Conservation (phyloP, 2,888 invertebrate species). For the Hypselothyrea guttata region DNA sequence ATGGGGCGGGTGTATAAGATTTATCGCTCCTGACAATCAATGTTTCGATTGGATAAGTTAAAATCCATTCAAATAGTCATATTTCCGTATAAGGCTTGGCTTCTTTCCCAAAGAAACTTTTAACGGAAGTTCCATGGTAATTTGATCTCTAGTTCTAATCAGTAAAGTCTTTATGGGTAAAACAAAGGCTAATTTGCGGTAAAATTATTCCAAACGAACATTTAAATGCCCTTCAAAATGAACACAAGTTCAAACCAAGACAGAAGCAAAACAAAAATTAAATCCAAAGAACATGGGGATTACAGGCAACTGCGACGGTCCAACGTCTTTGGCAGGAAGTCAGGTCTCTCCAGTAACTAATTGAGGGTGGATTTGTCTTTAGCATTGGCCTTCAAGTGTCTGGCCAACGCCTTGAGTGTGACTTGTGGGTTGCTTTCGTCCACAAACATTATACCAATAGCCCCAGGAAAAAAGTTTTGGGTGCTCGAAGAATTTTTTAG, state of each 20-base stretch:
- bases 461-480: conserved; percentile 39
- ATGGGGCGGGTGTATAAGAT: conserved; percentile 43
- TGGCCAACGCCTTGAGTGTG: conserved; percentile 75
- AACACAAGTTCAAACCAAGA: conserved; percentile 31
- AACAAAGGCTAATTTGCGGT: conserved; percentile 71
- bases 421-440: conserved; percentile 53
- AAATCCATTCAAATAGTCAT: neutral
- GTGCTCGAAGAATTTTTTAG: conserved; percentile 23
- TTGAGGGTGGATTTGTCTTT: conserved; percentile 71
- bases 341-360: conserved; percentile 46
- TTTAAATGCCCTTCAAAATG: conserved; percentile 51
- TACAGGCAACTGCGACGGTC: conserved; percentile 34
- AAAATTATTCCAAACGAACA: conserved; percentile 63
- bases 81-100: too few relatives aligned
- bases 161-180: conserved; percentile 28
- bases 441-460: conserved; percentile 76
- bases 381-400: conserved; percentile 59
- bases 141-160: conserved; percentile 52
- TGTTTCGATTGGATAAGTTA: neutral
- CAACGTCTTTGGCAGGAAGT: conserved; percentile 38
- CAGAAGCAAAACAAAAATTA: conserved; percentile 34
- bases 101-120: conserved; percentile 13
- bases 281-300: conserved; percentile 54
- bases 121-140: conserved; percentile 64
- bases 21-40: conserved; percentile 35